Conservation (phyloP, 2,797 vertebrate genomes). For the Pyrocephalus nanus region DNA sequence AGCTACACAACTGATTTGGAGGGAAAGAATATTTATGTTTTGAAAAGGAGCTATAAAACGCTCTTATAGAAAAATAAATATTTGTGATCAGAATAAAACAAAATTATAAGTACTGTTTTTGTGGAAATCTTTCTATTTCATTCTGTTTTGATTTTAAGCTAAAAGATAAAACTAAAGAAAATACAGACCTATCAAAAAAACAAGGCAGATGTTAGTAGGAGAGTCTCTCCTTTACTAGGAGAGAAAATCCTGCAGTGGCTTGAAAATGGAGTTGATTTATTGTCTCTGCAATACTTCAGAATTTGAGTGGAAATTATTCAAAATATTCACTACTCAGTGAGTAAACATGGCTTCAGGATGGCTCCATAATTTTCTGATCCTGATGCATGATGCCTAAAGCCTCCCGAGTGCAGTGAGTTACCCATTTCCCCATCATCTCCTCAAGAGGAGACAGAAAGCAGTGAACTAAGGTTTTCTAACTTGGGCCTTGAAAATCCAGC, state of each 20-base stretch:
- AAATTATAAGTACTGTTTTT: not conserved
- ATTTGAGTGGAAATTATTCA: not conserved
- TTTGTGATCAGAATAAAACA: not conserved
- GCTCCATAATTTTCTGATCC: not conserved
- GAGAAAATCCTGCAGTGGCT: not conserved
- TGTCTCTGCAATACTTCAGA: not conserved
- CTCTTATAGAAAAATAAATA: not conserved
- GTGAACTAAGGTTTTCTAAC: not conserved
- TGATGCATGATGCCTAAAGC: not conserved
- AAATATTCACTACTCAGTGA: not conserved
- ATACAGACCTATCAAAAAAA: not conserved
- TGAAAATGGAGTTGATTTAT: not conserved
- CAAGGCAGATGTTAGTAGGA: not conserved
- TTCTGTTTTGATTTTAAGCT: not conserved
- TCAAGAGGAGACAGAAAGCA: not conserved
- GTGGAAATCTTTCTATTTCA: not conserved
- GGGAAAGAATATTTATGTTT: not conserved
- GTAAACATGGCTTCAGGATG: not conserved
- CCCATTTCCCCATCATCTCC: not conserved
- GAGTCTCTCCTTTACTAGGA: not conserved
- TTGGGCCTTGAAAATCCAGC: not conserved
- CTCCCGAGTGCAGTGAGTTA: not conserved
- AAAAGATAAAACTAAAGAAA: not conserved
- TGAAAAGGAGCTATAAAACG: not conserved
- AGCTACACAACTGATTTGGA: not conserved